Percentiles rank a stretch among this genome's conserved stretches.
Conservation (phyloP, 92 coral and sea anemone genomes). For the Zoanthus solanderi region DNA sequence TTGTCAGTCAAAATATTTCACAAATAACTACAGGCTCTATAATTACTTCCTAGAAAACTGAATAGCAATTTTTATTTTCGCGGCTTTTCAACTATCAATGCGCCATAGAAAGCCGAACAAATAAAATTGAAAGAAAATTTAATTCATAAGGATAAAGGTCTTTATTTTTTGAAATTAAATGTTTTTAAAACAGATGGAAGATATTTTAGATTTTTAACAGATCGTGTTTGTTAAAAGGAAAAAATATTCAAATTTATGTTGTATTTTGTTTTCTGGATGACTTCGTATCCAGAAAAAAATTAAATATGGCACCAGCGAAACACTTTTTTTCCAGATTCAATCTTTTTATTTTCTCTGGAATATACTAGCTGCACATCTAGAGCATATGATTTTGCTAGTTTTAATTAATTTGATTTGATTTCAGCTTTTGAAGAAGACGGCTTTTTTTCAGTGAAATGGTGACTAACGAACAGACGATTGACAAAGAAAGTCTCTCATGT, state of each 20-base stretch:
- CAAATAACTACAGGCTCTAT: background rate
- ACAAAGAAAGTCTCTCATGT: background rate
- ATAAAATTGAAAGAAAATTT: background rate
- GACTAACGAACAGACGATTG: background rate
- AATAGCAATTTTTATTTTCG: background rate
- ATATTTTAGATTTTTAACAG: background rate
- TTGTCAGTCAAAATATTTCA: constrained; percentile 4
- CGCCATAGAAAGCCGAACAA: background rate
- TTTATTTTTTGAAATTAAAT: background rate
- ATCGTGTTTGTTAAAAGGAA: background rate
- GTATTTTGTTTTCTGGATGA: background rate
- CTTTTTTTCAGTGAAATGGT: background rate
- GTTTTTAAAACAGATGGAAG: constrained; percentile 1
- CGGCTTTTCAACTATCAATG: constrained; percentile 18
- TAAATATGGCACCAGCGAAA: background rate
- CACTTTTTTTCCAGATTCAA: background rate
- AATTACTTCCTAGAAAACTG: constrained; percentile 28
- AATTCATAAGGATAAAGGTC: background rate
- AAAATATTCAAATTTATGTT: background rate
- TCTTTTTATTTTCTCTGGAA: background rate
- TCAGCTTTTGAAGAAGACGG: background rate
- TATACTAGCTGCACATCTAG: too few species aligned
- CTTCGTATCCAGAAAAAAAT: background rate
- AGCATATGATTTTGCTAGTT: too few species aligned
- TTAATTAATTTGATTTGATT: background rate